These are phyloP conservation scores for Psix sp. DNA, from an alignment of 1,140 invertebrate genomes.

Conservation along the genomic window DNA sequence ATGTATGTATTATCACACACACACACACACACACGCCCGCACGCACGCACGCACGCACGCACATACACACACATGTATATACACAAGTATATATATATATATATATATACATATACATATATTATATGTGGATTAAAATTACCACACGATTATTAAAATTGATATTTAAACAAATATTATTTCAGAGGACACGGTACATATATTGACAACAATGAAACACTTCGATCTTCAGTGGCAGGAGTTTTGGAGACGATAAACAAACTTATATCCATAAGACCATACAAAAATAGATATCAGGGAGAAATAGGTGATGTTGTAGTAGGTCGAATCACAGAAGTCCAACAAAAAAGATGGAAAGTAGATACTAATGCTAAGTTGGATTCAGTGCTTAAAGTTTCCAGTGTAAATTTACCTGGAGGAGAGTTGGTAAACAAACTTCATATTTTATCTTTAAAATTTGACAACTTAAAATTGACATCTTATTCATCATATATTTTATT, in stretches of 20 bases:
- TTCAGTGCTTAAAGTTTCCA: constrained; percentile 91
- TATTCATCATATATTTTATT: no score
- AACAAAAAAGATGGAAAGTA: constrained; percentile 96
- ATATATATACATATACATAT: no score
- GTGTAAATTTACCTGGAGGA: constrained; percentile 97
- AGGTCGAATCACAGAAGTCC: constrained; percentile 93
- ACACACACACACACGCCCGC: no score
- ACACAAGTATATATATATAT: no score
- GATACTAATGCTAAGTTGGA: constrained; percentile 95
- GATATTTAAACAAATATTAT: no score
- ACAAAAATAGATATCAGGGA: constrained; percentile 93
- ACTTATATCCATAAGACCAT: constrained; percentile 91
- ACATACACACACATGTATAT: no score
- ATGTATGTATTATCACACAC: no score
- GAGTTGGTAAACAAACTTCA: constrained; percentile 84
- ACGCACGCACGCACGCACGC: no score
- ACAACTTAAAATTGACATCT: not conserved
- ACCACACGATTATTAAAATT: no score
- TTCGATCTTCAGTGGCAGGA: constrained; percentile 95
- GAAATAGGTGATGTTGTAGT: constrained; percentile 98
- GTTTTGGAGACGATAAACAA: constrained; percentile 96
- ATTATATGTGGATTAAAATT: no score
- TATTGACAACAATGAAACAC: constrained; percentile 84
- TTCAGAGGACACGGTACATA: constrained; percentile 98
- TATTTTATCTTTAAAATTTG: no score